Percentiles rank a stretch among this genome's conserved stretches.
phyloP scores from a whole-genome alignment of 2,797 vertebrate species.

The Eospalax fontanierii region DNA sequence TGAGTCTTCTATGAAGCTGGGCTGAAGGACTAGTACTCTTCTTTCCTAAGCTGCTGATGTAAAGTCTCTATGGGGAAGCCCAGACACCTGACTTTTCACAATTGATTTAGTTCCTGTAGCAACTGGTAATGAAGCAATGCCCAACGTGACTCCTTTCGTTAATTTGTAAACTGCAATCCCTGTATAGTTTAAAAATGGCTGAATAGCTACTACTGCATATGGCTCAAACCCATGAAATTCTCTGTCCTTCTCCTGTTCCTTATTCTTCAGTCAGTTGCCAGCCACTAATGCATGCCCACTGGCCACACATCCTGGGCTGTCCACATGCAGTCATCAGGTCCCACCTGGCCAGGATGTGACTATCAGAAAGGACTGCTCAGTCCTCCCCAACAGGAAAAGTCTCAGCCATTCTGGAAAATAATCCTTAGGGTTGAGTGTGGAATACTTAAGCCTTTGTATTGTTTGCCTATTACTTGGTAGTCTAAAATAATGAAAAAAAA shows the following conservation, averaged over 20 bases:
- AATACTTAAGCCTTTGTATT: conserved; percentile 44
- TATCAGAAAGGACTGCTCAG: background rate
- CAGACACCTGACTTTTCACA: background rate
- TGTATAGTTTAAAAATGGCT: background rate
- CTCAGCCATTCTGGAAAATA: background rate
- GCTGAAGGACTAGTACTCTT: too few species aligned
- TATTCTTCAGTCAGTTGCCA: too few species aligned
- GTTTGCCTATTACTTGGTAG: background rate
- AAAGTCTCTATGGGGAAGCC: background rate
- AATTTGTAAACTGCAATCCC: background rate
- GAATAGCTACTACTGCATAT: accelerated
- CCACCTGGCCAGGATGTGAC: background rate
- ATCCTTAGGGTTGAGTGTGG: background rate
- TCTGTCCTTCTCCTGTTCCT: background rate
- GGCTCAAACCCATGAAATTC: background rate
- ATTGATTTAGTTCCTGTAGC: background rate
- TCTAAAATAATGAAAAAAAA: conserved; percentile 38
- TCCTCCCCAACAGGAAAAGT: background rate
- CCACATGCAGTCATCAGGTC: background rate
- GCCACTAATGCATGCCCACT: background rate
- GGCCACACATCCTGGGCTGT: background rate
- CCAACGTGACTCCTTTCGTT: background rate
- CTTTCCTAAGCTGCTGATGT: background rate
- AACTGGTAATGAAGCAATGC: background rate
- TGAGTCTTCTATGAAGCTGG: background rate